A percentile compares a stretch with the other conserved stretches of the same genome.
phyloP scores from a whole-genome alignment of 2,113 vertebrate species.

The Corythoichthys intestinalis region DNA sequence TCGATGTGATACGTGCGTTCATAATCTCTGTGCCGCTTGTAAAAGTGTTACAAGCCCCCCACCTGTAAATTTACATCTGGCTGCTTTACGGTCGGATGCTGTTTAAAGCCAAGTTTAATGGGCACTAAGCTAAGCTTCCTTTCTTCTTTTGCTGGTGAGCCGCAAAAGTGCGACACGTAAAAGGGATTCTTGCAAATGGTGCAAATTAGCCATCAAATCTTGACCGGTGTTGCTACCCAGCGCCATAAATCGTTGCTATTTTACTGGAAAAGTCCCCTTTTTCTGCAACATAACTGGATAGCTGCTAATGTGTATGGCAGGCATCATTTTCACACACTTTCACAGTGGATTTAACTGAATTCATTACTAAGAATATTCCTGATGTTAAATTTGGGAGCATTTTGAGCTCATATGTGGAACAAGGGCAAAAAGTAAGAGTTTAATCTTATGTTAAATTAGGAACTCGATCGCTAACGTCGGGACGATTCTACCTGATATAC shows the following conservation, averaged over 20 bases:
- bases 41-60: neutral
- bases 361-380: no score
- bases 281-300: neutral
- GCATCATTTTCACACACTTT: no score
- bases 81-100: neutral
- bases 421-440: no score
- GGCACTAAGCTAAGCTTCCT: neutral
- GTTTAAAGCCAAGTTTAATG: neutral
- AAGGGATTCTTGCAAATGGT: neutral
- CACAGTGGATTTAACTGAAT: no score
- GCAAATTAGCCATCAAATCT: neutral
- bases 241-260: neutral
- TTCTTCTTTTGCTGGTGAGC: neutral
- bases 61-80: neutral
- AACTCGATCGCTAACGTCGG: no score
- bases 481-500: no score
- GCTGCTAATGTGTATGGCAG: no score
- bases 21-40: conserved; percentile 1
- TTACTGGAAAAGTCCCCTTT: neutral
- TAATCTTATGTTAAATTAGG: no score
- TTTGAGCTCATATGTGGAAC: no score
- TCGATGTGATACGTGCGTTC: neutral
- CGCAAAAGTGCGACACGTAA: neutral
- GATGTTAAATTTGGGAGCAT: no score
- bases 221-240: neutral